Conservation (phyloP, 1,140 invertebrate species). For the Leucophenga varia region DNA sequence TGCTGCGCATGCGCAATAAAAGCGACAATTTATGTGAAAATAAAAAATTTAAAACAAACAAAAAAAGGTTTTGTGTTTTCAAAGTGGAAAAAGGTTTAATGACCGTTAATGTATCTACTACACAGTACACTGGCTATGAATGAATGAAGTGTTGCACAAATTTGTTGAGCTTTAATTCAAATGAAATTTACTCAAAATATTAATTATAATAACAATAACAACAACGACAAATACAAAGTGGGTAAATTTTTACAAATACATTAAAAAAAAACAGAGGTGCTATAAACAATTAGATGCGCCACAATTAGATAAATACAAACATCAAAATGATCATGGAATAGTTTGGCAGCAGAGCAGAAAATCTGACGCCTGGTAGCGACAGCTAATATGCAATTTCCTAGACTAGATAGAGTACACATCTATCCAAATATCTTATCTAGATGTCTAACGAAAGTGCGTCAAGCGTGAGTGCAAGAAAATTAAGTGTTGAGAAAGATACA, state of each 20-base stretch:
- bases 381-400: too few relatives aligned
- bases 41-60: background rate
- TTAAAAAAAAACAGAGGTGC: background rate
- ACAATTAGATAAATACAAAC: too few relatives aligned
- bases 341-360: too few relatives aligned
- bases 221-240: slow-evolving; percentile 4
- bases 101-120: slow-evolving; percentile 41
- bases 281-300: slow-evolving; percentile 48
- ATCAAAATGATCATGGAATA: too few relatives aligned
- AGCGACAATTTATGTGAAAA: slow-evolving; percentile 38
- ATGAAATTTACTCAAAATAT: slow-evolving; percentile 37
- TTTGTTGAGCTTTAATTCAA: slow-evolving; percentile 40
- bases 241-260: background rate
- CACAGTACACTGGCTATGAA: too few relatives aligned
- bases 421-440: too few relatives aligned
- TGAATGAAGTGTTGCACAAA: too few relatives aligned
- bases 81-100: slow-evolving; percentile 45
- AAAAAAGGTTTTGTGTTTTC: too few relatives aligned
- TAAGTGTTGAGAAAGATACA: too few relatives aligned
- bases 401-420: too few relatives aligned
- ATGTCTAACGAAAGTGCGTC: too few relatives aligned
- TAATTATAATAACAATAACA: slow-evolving; percentile 51
- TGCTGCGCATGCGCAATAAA: slow-evolving; percentile 9
- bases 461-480: too few relatives aligned
- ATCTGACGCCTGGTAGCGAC: slow-evolving; percentile 3